Conservation (phyloP, 2,888 invertebrate genomes). For the Himalopsyche tibetana region DNA sequence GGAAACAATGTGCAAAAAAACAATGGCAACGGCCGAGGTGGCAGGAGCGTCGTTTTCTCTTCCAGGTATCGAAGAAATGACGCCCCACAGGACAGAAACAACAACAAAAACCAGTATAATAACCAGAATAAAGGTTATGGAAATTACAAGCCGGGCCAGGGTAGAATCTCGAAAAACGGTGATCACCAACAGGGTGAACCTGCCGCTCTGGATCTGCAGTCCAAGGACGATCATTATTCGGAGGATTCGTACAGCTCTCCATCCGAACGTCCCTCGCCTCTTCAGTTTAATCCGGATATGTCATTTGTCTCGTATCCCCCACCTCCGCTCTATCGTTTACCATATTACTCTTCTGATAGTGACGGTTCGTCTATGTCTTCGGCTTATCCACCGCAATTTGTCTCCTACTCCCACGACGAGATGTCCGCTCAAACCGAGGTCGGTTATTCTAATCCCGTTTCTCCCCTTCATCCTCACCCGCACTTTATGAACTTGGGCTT, state of each 20-base stretch:
- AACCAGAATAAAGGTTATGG: conserved; percentile 46
- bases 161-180: not conserved
- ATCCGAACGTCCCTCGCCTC: not conserved
- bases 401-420: conserved; percentile 53
- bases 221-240: not conserved
- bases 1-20: conserved; percentile 46
- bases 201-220: not conserved
- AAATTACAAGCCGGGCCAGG: conserved; percentile 10
- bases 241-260: not conserved
- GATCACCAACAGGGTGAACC: conserved; percentile 25
- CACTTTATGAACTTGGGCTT: conserved; percentile 46
- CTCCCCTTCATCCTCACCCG: conserved; percentile 47
- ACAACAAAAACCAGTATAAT: conserved; percentile 13
- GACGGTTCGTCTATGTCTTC: conserved; percentile 69
- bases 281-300: conserved; percentile 63
- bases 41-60: conserved; percentile 49
- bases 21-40: conserved; percentile 37
- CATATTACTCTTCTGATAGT: conserved; percentile 73
- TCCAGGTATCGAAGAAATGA: conserved; percentile 48
- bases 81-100: conserved; percentile 47
- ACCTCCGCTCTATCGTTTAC: conserved; percentile 74
- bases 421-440: not conserved
- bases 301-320: conserved; percentile 76
- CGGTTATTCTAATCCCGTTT: conserved; percentile 29
- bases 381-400: conserved; percentile 53